Conservation (phyloP, 2,797 vertebrate species). For the Anguilla obscura region DNA sequence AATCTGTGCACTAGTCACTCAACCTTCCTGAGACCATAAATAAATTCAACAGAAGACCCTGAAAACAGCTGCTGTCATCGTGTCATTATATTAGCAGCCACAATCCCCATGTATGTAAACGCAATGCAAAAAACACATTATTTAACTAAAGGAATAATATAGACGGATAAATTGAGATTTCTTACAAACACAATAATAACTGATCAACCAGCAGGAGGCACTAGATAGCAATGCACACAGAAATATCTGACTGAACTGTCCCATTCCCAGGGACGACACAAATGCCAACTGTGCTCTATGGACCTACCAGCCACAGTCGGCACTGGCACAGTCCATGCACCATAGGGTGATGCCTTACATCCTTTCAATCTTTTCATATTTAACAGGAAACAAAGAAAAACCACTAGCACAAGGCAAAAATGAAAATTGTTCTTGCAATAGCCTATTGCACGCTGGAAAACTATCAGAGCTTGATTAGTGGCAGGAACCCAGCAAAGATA, state of each 20-base stretch:
- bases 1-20: not conserved
- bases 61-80: not conserved
- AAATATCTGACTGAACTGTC: too few species aligned
- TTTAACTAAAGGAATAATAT: not conserved
- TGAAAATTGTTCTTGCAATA: not conserved
- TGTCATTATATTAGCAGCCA: not conserved
- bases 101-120: not conserved
- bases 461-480: not conserved
- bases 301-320: not conserved
- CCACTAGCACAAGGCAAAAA: not conserved
- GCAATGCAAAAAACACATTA: not conserved
- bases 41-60: not conserved
- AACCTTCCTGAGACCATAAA: not conserved
- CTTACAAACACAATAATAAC: not conserved
- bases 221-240: too few species aligned
- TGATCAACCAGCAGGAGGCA: too few species aligned
- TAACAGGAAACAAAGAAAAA: not conserved
- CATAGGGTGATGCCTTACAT: not conserved
- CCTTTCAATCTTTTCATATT: not conserved
- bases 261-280: too few species aligned
- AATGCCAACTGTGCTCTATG: not conserved
- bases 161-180: not conserved
- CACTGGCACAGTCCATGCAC: not conserved
- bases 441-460: not conserved
- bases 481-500: not conserved